Conservation (phyloP, 2,888 invertebrate genomes). For the Pogonocherus hispidulus region DNA sequence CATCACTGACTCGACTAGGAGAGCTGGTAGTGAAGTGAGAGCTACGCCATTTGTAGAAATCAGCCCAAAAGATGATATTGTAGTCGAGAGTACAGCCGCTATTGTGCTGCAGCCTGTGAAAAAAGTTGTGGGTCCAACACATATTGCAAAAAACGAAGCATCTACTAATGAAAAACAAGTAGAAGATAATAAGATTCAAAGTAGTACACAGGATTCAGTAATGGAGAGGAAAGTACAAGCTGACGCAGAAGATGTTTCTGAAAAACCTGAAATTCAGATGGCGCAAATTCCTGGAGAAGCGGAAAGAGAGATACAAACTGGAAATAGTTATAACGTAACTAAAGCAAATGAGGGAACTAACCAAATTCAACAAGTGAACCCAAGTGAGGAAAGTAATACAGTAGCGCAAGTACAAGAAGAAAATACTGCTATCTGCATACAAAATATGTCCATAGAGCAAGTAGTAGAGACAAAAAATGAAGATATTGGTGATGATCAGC, state of each 20-base stretch:
- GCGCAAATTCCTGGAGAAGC: too few species aligned
- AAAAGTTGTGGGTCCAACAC: neutral
- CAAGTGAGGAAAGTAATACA: neutral
- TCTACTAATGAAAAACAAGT: too few species aligned
- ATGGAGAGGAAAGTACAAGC: too few species aligned
- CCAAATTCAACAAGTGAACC: neutral
- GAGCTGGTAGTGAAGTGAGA: slow-evolving; percentile 6
- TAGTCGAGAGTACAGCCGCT: slow-evolving; percentile 50
- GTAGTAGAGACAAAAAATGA: neutral
- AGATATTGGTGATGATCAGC: neutral
- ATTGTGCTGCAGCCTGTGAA: slow-evolving; percentile 41
- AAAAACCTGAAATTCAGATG: too few species aligned
- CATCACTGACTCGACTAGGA: neutral
- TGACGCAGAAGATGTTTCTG: too few species aligned
- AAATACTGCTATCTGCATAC: too few species aligned
- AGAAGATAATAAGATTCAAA: too few species aligned
- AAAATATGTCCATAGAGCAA: too few species aligned
- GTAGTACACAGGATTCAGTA: too few species aligned
- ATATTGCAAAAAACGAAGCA: too few species aligned
- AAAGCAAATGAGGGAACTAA: neutral
- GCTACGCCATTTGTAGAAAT: neutral
- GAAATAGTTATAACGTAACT: neutral
- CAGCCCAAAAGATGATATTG: slow-evolving; percentile 28
- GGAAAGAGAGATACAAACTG: neutral
- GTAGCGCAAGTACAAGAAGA: neutral